Base-by-base conservation (phyloP, 2,888 invertebrate species). In the Antitype chi region DNA sequence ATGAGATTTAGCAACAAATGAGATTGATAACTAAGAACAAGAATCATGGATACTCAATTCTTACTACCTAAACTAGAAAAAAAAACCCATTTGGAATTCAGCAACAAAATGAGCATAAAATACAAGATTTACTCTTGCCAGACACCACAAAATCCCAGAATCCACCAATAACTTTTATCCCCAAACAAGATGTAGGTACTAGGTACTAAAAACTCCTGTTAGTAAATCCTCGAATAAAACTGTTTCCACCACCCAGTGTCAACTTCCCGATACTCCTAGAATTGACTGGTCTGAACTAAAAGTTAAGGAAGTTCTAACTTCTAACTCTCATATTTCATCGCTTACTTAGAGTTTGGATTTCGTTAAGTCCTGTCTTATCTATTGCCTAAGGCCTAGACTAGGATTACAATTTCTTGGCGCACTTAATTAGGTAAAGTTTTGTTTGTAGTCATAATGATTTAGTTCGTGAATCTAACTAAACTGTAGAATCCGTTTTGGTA, bases 311-410 rank as follows among this genome's bases (percentile, higher is more conserved):
- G 38, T 80, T 60, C 38, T 4, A 71, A 75, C 57, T 80, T 60
- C 38, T 4, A 71, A 75, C 57, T 59, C 60, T 52, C 53, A 68
- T 59, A 81, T 71, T 81, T 81, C 68, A 80, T 75, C n/a, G 68
- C 63, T 68, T 70, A 68, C 80, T 80, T 75, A 47, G 17, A 80
- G 67, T 71, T 68, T 15, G 23, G n/a, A 55, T 75, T 71, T 62
- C 11, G 62, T 75, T 68, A 64, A 81, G 55, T 11, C 68, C 70
- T 49, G 23, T 20, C 59, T 70, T 74, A 80, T 71, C 57, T 59
- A 63, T 17, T 15, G 70, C 57, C 28, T 63, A 28, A 60, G 57
- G 32, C 62, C 32, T 75, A 47, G 15, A 49, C 15, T 23, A 74
- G 64, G 9, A 47, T 13, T 23, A 66, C 28, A 28, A 59, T 28